A percentile compares a stretch with the other conserved stretches of the same genome.
These are phyloP conservation scores for Uloborus diversus DNA, from an alignment of 1,140 invertebrate species.

Conservation along the genomic window DNA sequence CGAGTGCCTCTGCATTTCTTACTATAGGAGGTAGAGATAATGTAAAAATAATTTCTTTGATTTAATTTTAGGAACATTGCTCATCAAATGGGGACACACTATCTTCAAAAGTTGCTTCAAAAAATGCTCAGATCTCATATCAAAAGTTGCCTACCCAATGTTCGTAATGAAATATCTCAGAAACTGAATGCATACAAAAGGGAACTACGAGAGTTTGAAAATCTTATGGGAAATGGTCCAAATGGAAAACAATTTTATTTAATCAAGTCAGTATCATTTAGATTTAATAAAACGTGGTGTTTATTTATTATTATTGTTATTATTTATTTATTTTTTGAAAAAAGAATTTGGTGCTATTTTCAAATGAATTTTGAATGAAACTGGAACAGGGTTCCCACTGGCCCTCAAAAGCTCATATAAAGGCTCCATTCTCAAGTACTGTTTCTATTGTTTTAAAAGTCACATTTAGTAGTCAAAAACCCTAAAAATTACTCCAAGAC, in stretches of 20 bases:
- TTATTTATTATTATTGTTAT: neutral
- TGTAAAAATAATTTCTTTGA: neutral
- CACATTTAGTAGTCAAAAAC: too few relatives aligned
- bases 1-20: too few relatives aligned
- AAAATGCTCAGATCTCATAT: slow-evolving; percentile 99
- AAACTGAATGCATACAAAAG: slow-evolving; percentile 92
- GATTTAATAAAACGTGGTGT: neutral
- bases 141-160: slow-evolving; percentile 90
- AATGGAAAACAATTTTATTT: neutral
- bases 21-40: too few relatives aligned
- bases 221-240: slow-evolving; percentile 63
- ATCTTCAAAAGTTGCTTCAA: slow-evolving; percentile 95
- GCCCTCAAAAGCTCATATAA: too few relatives aligned
- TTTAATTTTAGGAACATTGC: slow-evolving; percentile 78
- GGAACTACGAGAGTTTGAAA: slow-evolving; percentile 94
- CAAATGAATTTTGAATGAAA: neutral
- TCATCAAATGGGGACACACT: slow-evolving; percentile 94
- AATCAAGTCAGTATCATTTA: neutral
- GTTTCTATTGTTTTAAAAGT: too few relatives aligned
- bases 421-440: too few relatives aligned
- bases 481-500: too few relatives aligned
- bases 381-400: too few relatives aligned
- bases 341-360: neutral
- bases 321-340: neutral
- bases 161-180: slow-evolving; percentile 95